phyloP scores from a whole-genome alignment of 2,797 vertebrate genomes.

The Sebastes paucispinis region DNA sequence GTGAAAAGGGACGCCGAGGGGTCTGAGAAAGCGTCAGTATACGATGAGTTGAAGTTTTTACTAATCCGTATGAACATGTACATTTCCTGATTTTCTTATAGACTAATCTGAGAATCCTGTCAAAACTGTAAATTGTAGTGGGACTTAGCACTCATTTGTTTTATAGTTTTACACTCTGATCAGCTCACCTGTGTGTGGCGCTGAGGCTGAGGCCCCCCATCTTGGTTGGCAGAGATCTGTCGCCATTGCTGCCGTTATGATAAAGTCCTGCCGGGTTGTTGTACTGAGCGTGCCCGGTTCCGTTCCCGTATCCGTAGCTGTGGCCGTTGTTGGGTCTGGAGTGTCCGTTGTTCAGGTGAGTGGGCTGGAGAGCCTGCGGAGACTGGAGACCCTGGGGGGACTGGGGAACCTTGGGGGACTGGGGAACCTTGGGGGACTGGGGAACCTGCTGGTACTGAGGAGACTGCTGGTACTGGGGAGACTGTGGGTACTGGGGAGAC shows the following conservation, averaged over 20 bases:
- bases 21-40: too few species aligned
- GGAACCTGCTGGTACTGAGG: not conserved
- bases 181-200: constrained; percentile 85
- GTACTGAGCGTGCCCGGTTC: constrained; percentile 79
- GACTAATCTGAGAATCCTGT: not conserved
- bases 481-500: constrained; percentile 41
- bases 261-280: constrained; percentile 85
- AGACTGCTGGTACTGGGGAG: not conserved
- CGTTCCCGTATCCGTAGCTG: constrained; percentile 76
- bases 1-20: too few species aligned
- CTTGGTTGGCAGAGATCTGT: constrained; percentile 84
- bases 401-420: constrained; percentile 28
- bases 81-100: not conserved
- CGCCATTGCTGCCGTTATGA: constrained; percentile 79
- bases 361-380: constrained; percentile 52
- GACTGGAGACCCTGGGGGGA: not conserved
- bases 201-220: constrained; percentile 88
- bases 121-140: not conserved
- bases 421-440: not conserved
- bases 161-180: not conserved
- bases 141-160: not conserved
- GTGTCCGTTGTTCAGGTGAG: constrained; percentile 70
- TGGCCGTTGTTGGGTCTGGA: constrained; percentile 68
- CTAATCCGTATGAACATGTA: not conserved
- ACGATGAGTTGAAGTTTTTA: not conserved